These are phyloP conservation scores for Maccullochella peelii DNA, from an alignment of 2,113 vertebrate genomes.

Conservation along the genomic window DNA sequence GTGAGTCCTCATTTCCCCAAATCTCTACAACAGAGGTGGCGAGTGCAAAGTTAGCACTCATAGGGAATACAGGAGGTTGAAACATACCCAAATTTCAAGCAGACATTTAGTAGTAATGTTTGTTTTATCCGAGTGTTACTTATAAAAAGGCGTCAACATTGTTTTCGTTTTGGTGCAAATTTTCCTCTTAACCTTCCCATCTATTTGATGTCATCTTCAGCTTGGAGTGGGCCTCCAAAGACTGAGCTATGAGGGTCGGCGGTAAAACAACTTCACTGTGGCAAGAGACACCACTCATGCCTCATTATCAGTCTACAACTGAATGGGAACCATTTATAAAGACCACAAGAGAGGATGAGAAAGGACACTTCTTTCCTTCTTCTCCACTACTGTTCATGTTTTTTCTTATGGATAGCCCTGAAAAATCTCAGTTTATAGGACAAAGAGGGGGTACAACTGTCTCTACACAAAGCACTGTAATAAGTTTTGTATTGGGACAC, in stretches of 20 bases:
- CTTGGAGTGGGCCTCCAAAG: not conserved
- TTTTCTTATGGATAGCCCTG: not conserved
- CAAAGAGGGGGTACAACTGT: not conserved
- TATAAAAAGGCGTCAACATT: not conserved
- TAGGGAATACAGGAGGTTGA: too few species aligned
- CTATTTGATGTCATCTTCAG: not conserved
- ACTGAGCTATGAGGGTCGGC: not conserved
- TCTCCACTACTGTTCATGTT: not conserved
- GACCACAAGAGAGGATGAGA: not conserved
- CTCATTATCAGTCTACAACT: not conserved
- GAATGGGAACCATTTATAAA: not conserved
- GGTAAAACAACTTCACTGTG: not conserved
- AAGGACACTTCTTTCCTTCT: not conserved
- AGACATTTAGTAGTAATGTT: not conserved
- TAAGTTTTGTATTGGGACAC: too few species aligned
- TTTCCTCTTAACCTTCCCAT: not conserved
- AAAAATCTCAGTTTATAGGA: not conserved
- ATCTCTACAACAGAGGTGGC: too few species aligned
- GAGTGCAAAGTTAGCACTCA: too few species aligned
- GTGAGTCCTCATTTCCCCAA: too few species aligned
- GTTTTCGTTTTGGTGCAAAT: not conserved
- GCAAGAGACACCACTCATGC: not conserved
- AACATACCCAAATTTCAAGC: too few species aligned
- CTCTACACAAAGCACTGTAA: too few species aligned
- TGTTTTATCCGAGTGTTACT: not conserved